These are phyloP conservation scores for Rhabdomys dilectus DNA, from an alignment of 2,113 vertebrate species.

Conservation along the genomic window DNA sequence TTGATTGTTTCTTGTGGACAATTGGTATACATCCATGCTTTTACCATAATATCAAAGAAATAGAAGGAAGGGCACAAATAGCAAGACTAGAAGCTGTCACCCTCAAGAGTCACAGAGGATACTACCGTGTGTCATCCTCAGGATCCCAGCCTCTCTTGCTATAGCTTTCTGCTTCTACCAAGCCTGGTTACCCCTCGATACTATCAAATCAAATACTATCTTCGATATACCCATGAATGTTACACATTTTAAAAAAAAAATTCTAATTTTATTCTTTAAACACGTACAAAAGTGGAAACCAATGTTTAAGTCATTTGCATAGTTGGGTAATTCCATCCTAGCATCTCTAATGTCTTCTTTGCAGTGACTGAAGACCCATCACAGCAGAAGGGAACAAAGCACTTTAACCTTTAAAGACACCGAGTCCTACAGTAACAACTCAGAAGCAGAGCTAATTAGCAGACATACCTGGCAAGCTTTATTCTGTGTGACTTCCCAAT, in stretches of 20 bases:
- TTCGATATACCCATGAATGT: background rate
- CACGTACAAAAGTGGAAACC: background rate
- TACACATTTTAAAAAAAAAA: background rate
- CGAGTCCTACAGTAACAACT: background rate
- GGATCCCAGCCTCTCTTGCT: rapidly evolving
- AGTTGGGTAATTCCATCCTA: background rate
- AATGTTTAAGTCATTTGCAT: background rate
- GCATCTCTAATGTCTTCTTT: background rate
- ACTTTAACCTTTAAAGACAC: background rate
- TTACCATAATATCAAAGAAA: background rate
- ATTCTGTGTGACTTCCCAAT: conserved; percentile 2
- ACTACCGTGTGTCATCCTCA: rapidly evolving
- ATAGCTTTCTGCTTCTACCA: background rate
- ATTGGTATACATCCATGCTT: background rate
- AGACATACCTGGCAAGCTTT: background rate
- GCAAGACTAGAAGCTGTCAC: background rate
- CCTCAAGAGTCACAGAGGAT: background rate
- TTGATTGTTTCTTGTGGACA: background rate
- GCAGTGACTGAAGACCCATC: background rate
- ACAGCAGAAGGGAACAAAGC: background rate
- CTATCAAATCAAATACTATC: background rate
- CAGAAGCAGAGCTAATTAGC: conserved; percentile 5
- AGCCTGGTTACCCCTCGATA: background rate
- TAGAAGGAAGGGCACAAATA: no score
- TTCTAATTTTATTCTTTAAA: background rate